A percentile compares a stretch with the other conserved stretches of the same genome.
These are phyloP conservation scores for Ceriagrion tenellum DNA, from an alignment of 2,888 invertebrate genomes.

Conservation along the genomic window DNA sequence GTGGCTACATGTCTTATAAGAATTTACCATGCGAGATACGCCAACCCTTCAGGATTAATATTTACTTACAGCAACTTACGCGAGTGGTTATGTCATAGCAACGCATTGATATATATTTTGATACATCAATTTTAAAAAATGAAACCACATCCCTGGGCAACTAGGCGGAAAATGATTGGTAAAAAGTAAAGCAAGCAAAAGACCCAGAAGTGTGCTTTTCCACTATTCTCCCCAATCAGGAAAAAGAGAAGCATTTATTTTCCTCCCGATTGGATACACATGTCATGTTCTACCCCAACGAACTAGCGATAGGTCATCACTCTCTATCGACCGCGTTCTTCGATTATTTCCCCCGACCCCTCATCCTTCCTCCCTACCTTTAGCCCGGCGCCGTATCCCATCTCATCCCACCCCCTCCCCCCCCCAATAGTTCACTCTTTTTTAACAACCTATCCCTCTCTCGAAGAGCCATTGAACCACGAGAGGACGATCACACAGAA, in stretches of 20 bases:
- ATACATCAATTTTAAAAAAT: neutral
- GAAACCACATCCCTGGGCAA: no score
- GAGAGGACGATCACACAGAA: no score
- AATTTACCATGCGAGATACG: no score
- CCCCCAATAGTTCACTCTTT: neutral
- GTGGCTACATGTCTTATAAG: no score
- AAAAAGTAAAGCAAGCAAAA: neutral
- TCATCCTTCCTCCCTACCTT: neutral
- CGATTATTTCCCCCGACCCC: neutral
- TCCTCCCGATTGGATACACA: neutral
- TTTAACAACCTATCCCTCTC: neutral
- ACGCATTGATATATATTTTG: neutral
- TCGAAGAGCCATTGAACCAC: no score
- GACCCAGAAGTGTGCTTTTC: neutral
- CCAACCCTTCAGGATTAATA: no score
- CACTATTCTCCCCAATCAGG: neutral
- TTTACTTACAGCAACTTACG: no score
- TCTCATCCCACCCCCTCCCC: neutral
- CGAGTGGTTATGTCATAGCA: no score
- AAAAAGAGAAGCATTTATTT: neutral
- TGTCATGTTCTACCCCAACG: constrained; percentile 1
- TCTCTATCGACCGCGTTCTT: no score
- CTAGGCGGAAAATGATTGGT: neutral
- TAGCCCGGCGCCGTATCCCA: neutral
- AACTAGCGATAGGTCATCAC: neutral